phyloP scores from a whole-genome alignment of 2,888 invertebrate genomes.

The Tiliacea citrago region DNA sequence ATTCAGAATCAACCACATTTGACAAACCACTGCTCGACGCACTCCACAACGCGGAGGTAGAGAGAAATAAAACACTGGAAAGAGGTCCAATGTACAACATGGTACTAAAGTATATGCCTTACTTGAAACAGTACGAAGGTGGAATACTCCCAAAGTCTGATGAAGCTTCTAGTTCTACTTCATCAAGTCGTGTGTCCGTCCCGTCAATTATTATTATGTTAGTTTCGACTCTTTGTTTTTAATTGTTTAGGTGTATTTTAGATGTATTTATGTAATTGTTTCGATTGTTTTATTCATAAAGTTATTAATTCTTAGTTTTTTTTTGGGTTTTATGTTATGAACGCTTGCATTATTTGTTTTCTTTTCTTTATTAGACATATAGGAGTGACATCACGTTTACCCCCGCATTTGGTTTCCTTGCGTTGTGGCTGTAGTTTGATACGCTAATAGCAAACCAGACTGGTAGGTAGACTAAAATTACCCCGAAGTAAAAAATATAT shows the following conservation, averaged over 20 bases:
- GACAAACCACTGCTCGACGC: constrained; percentile 53
- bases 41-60: constrained; percentile 22
- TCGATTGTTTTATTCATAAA: constrained; percentile 52
- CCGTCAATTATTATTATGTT: constrained; percentile 14
- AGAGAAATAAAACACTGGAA: constrained; percentile 67
- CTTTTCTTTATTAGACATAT: too few relatives aligned
- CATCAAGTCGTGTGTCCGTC: constrained; percentile 23
- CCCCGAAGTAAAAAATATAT: neutral
- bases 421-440: constrained; percentile 26
- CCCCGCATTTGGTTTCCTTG: constrained; percentile 25
- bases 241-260: constrained; percentile 61
- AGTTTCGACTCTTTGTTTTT: constrained; percentile 57
- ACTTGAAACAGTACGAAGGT: constrained; percentile 78
- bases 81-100: constrained; percentile 78
- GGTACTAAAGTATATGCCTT: constrained; percentile 81
- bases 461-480: neutral
- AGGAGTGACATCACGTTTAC: constrained; percentile 4
- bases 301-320: constrained; percentile 25
- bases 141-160: constrained; percentile 63
- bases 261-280: constrained; percentile 56
- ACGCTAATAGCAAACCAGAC: constrained; percentile 1
- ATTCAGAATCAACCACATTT: constrained; percentile 31
- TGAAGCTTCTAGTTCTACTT: constrained; percentile 17
- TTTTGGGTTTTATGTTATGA: neutral
- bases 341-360: too few relatives aligned